Conservation (phyloP, 2,797 vertebrate genomes). For the Anisognathus igniventris region DNA sequence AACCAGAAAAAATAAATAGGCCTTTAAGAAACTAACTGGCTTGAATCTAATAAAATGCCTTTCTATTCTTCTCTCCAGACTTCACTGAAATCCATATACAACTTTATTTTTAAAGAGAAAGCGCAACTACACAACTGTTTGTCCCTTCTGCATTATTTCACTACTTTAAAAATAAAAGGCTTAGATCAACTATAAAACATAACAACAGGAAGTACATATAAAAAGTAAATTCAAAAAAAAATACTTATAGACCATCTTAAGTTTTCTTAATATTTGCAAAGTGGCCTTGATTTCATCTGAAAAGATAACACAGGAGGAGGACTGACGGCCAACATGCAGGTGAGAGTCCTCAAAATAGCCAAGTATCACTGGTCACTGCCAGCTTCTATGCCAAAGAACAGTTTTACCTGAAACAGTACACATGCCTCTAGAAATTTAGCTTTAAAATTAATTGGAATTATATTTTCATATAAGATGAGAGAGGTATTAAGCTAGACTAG, state of each 20-base stretch:
- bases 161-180: neutral
- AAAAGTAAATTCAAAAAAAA: neutral
- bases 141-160: neutral
- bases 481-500: neutral
- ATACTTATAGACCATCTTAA: neutral
- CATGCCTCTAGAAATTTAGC: neutral
- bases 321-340: neutral
- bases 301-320: neutral
- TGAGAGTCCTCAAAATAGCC: neutral
- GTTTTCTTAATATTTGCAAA: neutral
- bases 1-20: neutral
- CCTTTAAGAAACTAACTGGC: neutral
- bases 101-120: neutral
- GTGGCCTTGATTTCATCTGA: neutral
- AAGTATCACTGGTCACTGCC: neutral
- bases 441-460: slow-evolving; percentile 22
- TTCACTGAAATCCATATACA: neutral
- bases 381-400: neutral
- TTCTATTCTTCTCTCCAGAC: neutral
- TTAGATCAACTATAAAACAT: neutral
- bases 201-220: neutral
- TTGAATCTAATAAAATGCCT: neutral
- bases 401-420: neutral
- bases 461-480: neutral
- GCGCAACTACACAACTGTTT: neutral